Percentiles rank a stretch among this genome's conserved stretches.
Conservation (phyloP, 30 jellyfish, hydroid and myxozoan genomes). For the Turritopsis dohrnii region DNA sequence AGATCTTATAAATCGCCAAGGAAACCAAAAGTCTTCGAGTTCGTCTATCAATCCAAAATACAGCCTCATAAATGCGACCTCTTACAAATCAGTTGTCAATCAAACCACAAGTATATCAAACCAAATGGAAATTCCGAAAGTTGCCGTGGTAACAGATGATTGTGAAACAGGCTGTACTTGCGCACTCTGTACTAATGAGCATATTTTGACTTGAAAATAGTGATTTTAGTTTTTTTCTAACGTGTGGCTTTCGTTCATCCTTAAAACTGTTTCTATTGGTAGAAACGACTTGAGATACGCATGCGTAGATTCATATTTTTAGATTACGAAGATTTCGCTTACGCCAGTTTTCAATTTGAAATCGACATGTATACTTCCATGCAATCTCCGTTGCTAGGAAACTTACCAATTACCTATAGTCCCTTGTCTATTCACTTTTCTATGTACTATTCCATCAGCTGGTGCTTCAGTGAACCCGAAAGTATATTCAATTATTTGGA, state of each 20-base stretch:
- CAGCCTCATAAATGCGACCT: background rate
- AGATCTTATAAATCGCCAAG: background rate
- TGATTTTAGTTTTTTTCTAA: background rate
- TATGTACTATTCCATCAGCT: too few relatives aligned
- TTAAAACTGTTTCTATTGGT: too few relatives aligned
- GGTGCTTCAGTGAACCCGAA: too few relatives aligned
- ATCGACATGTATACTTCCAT: too few relatives aligned
- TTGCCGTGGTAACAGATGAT: background rate
- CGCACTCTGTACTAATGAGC: background rate
- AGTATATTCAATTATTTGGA: too few relatives aligned
- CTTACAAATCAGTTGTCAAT: background rate
- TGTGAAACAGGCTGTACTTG: background rate
- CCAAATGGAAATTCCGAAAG: background rate
- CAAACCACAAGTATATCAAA: background rate
- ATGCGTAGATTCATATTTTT: too few relatives aligned
- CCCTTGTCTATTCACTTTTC: too few relatives aligned
- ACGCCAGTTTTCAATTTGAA: too few relatives aligned
- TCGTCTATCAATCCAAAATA: background rate
- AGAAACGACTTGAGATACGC: too few relatives aligned
- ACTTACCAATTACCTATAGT: too few relatives aligned
- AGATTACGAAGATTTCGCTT: too few relatives aligned
- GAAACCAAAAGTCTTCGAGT: background rate
- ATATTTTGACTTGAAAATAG: background rate
- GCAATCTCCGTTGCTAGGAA: too few relatives aligned
- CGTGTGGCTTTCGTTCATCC: background rate